phyloP scores from a whole-genome alignment of 1,140 invertebrate genomes.

The Coenobita brevimanus region DNA sequence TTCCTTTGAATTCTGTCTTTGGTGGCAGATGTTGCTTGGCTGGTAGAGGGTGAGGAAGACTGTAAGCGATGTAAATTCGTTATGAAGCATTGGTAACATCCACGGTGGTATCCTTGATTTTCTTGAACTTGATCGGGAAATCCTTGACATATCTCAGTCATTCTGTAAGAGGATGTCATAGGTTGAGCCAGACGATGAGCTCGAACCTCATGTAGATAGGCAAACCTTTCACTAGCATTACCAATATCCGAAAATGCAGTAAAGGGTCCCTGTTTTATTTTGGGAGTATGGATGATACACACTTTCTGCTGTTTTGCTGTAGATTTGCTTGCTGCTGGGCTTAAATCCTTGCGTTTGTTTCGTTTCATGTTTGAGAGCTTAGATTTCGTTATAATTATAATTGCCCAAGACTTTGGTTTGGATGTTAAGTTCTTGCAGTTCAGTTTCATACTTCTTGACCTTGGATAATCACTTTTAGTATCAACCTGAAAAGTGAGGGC shows the following conservation, averaged over 20 bases:
- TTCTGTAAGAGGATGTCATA: constrained; percentile 7
- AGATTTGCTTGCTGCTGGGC: constrained; percentile 6
- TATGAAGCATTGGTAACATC: background rate
- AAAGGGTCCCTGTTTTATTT: constrained; percentile 8
- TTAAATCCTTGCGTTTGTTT: constrained; percentile 14
- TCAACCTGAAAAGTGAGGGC: background rate
- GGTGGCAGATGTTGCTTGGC: background rate
- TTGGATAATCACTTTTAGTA: background rate
- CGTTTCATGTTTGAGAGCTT: constrained; percentile 10
- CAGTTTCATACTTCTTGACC: background rate
- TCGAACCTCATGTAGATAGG: constrained; percentile 11
- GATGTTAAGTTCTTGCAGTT: background rate
- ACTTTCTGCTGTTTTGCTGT: constrained; percentile 3
- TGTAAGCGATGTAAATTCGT: constrained; percentile 12
- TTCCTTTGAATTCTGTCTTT: background rate
- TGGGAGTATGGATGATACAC: background rate
- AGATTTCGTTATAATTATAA: background rate
- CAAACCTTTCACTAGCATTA: constrained; percentile 16
- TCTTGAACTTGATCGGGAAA: background rate
- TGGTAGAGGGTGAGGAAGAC: constrained; percentile 12
- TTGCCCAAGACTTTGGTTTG: too few species aligned
- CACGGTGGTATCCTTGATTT: too few species aligned
- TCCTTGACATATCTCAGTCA: constrained; percentile 7
- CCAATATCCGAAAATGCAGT: background rate
- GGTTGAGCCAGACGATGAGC: background rate